Percentiles rank a stretch among this genome's conserved stretches.
Evolutionary conservation across 2,113 vertebrate genomes (phyloP).

Genomic region (Nerophis ophidion): DNA sequence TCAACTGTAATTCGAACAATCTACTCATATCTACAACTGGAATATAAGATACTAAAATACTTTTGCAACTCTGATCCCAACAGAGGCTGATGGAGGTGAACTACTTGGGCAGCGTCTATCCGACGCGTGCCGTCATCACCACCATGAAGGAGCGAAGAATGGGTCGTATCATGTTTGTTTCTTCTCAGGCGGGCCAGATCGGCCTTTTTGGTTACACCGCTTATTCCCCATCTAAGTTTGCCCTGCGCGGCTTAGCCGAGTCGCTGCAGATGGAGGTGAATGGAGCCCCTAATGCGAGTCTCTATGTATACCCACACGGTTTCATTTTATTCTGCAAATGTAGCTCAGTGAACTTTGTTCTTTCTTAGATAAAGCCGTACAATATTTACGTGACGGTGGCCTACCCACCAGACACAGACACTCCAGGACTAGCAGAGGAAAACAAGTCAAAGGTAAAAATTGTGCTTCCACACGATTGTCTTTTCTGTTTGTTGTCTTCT

Average conservation of each 20-base stretch:
- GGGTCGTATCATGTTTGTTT: slow-evolving; percentile 92
- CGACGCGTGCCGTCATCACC: slow-evolving; percentile 85
- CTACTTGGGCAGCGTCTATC: slow-evolving; percentile 95
- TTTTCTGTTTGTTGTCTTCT: not conserved
- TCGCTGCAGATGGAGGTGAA: slow-evolving; percentile 96
- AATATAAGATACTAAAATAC: not conserved
- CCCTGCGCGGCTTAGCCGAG: slow-evolving; percentile 89
- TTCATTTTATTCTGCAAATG: not conserved
- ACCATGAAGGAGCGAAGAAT: slow-evolving; percentile 96
- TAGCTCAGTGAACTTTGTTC: not conserved
- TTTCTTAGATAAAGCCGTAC: slow-evolving; percentile 89
- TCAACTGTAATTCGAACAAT: not conserved
- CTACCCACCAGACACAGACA: slow-evolving; percentile 96
- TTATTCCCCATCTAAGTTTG: slow-evolving; percentile 94
- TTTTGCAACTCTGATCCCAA: not conserved
- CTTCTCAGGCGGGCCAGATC: slow-evolving; percentile 91
- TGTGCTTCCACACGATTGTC: not conserved
- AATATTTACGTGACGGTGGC: slow-evolving; percentile 94
- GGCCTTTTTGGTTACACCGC: slow-evolving; percentile 91
- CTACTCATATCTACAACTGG: not conserved
- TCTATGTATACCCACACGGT: too few relatives aligned
- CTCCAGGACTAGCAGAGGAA: slow-evolving; percentile 87
- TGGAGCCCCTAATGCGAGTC: not conserved
- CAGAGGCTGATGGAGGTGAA: slow-evolving; percentile 94
- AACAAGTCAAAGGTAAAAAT: slow-evolving; percentile 85